Conservation (phyloP, 2,113 vertebrate genomes). For the Saguinus midas region DNA sequence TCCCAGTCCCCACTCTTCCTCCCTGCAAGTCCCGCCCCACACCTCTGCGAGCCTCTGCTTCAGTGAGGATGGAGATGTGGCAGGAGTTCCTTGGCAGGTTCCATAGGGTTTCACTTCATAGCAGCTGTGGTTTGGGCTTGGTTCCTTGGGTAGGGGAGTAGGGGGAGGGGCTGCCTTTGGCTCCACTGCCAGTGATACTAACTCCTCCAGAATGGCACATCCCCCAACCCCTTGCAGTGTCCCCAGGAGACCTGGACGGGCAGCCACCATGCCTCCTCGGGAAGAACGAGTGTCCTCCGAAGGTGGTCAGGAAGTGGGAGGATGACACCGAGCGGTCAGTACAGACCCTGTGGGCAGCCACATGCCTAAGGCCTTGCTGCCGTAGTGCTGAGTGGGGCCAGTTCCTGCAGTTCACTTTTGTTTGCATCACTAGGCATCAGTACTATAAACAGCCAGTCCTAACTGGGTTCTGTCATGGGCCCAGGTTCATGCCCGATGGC, state of each 20-base stretch:
- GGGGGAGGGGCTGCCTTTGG: not conserved
- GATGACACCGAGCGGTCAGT: accelerated
- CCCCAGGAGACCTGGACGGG: not conserved
- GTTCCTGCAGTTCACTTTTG: not conserved
- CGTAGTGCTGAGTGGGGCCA: accelerated
- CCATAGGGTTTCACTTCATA: too few relatives aligned
- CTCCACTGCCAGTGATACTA: not conserved
- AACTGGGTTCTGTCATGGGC: not conserved
- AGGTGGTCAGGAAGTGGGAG: accelerated
- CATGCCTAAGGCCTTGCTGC: not conserved
- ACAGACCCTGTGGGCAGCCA: not conserved
- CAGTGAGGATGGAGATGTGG: not conserved
- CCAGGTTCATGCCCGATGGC: not conserved
- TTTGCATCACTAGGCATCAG: accelerated
- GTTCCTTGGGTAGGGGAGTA: not conserved
- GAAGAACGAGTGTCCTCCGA: not conserved
- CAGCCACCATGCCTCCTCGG: accelerated
- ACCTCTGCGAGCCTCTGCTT: not conserved
- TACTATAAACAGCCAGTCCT: not conserved
- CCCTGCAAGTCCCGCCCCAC: too few relatives aligned
- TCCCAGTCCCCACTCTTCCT: too few relatives aligned
- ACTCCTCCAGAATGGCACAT: not conserved
- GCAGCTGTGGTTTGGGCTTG: not conserved
- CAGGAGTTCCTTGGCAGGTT: not conserved
- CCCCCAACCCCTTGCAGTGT: accelerated